Percentiles rank a stretch among this genome's conserved stretches.
These are phyloP conservation scores for Erethizon dorsatum DNA, from an alignment of 2,797 vertebrate genomes.

Conservation along the genomic window DNA sequence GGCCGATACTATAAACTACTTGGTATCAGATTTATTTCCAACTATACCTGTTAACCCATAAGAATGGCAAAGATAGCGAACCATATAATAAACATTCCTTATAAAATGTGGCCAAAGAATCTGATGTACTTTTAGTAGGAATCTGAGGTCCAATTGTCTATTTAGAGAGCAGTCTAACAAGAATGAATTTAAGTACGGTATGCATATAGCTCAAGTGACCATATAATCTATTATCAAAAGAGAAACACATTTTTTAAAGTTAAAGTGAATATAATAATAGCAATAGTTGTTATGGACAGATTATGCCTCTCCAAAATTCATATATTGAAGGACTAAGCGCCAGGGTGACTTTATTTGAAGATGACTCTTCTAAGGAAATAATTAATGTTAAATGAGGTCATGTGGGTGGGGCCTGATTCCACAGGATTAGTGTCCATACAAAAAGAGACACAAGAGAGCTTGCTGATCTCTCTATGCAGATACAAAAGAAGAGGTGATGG, in stretches of 20 bases:
- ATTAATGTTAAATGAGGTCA: not conserved
- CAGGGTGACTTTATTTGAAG: not conserved
- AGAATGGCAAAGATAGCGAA: not conserved
- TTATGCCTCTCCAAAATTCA: not conserved
- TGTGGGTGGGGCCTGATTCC: not conserved
- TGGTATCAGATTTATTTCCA: not conserved
- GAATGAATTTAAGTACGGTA: not conserved
- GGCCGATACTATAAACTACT: not conserved
- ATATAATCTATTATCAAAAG: not conserved
- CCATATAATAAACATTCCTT: conserved; percentile 16
- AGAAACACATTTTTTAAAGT: not conserved
- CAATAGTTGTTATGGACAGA: not conserved
- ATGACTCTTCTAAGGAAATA: not conserved
- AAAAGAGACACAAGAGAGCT: not conserved
- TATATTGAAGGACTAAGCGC: not conserved
- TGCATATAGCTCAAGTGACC: not conserved
- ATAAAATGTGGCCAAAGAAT: not conserved
- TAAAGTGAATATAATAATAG: not conserved
- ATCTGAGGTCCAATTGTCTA: not conserved
- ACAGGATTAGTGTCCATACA: not conserved
- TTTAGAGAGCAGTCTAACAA: not conserved
- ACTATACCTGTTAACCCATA: not conserved
- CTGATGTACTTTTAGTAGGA: not conserved
- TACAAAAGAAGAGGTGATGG: not conserved
- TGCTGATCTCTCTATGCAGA: not conserved